Base-by-base conservation (phyloP, 2,888 invertebrate species). In the Cryptus viduatorius region DNA sequence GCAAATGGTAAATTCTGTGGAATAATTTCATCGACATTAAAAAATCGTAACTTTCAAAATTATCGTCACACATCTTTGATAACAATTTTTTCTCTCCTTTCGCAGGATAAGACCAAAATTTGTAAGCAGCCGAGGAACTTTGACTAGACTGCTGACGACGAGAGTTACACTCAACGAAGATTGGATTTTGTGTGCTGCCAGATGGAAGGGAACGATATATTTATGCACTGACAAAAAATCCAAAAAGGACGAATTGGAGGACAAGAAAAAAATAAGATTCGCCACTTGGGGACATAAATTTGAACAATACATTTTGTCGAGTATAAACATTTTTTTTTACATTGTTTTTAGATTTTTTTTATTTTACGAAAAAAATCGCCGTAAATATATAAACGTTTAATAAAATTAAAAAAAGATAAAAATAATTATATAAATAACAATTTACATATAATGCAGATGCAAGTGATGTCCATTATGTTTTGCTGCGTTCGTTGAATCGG, bases 261-360 rank as follows among this genome's bases (percentile, higher is more conserved):
- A 61, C 7, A 0, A 12, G 4, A 94, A 94, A 84, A 95, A 95
- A 59, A 95, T 95, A 86, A 94, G 94, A 90, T 95, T 95, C 88
- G 92, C 92, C 69, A 95, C 96, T 44, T 97, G 96, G 96, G 97
- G 97, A 0, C 96, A 95, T 91, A 97, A 97, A 91, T 97, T 97
- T 94, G 97, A 97, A 91, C 96, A 97, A 89, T 97, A 95, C 91
- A 93, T 97, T 87, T 93, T 96, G 71, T 94, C 96, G 89, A 95
- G 96, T 96, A 91, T n/a, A 56, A 24, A 16, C 1, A 3, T 59
- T 61, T 4, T 48, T 24, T 24, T 24, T 24, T 24, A n/a, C n/a
- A n/a, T 24, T 24, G 1, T 24, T 24, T 24, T 24, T 24, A 3
- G 1, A 48, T 7, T 37, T 37, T 37, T 7, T 37, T 37, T 8